Percentiles rank a stretch among this genome's conserved stretches.
Conservation (phyloP, 2,888 invertebrate species). For the Hirtodrosophila cameraria region DNA sequence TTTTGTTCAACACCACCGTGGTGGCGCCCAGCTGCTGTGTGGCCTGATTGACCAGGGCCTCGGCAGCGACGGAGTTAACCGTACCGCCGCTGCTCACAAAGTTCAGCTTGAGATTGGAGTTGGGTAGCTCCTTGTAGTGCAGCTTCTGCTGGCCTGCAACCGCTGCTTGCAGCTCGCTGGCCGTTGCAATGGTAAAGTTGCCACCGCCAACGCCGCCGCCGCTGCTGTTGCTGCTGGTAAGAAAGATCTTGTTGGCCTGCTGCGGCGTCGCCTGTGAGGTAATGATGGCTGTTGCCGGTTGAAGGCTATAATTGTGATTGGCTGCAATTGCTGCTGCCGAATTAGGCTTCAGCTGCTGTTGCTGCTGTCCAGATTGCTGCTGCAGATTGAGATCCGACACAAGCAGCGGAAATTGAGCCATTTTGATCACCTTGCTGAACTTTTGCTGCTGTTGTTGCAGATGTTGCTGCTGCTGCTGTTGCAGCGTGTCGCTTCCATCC, state of each 20-base stretch:
- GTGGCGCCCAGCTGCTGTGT: conserved; percentile 70
- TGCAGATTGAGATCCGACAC: conserved; percentile 82
- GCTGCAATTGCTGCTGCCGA: conserved; percentile 82
- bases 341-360: conserved; percentile 77
- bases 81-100: conserved; percentile 75
- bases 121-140: conserved; percentile 82
- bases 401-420: conserved; percentile 81
- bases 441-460: conserved; percentile 73
- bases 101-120: conserved; percentile 83
- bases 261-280: conserved; percentile 78
- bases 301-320: conserved; percentile 84
- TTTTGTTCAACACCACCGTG: conserved; percentile 77
- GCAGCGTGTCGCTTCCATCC: conserved; percentile 55
- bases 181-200: conserved; percentile 82
- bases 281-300: conserved; percentile 82
- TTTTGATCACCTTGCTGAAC: conserved; percentile 82
- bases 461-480: conserved; percentile 46
- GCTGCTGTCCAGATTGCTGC: conserved; percentile 57
- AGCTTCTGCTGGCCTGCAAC: conserved; percentile 77
- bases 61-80: conserved; percentile 33
- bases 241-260: conserved; percentile 82
- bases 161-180: conserved; percentile 77
- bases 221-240: conserved; percentile 78
- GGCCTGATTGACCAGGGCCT: conserved; percentile 62
- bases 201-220: conserved; percentile 53